phyloP scores from a whole-genome alignment of 2,888 invertebrate genomes.

The Bombylius discolor region DNA sequence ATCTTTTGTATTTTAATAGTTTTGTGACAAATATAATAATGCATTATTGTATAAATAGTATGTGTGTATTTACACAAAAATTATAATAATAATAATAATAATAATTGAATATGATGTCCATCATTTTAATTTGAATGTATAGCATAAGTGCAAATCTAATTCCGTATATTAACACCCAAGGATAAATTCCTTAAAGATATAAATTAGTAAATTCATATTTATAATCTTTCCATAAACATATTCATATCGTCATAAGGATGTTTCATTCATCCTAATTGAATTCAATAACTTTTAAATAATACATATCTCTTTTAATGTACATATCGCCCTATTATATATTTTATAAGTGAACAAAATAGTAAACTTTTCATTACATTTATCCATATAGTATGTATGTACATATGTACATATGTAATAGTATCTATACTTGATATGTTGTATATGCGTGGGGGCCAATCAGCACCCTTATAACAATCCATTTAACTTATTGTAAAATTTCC shows the following conservation, averaged over 20 bases:
- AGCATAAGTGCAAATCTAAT: neutral
- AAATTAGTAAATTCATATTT: neutral
- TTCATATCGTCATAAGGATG: constrained; percentile 5
- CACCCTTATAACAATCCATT: neutral
- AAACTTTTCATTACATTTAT: too few species aligned
- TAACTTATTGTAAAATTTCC: neutral
- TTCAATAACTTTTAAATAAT: constrained; percentile 5
- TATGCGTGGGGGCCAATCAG: constrained; percentile 1
- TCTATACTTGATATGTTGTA: neutral
- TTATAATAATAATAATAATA: too few species aligned
- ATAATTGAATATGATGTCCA: neutral
- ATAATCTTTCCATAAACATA: constrained; percentile 9
- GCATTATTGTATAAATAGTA: too few species aligned
- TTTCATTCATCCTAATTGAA: constrained; percentile 13
- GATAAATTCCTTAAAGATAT: neutral
- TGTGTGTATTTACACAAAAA: too few species aligned
- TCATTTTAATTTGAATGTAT: too few species aligned
- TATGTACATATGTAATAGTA: too few species aligned
- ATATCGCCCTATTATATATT: neutral
- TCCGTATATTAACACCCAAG: neutral
- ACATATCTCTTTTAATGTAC: neutral
- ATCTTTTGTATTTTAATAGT: too few species aligned
- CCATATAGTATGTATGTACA: too few species aligned
- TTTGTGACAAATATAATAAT: too few species aligned
- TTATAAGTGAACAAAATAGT: neutral